Conservation (phyloP, 2,797 vertebrate species). For the Crenichthys baileyi region DNA sequence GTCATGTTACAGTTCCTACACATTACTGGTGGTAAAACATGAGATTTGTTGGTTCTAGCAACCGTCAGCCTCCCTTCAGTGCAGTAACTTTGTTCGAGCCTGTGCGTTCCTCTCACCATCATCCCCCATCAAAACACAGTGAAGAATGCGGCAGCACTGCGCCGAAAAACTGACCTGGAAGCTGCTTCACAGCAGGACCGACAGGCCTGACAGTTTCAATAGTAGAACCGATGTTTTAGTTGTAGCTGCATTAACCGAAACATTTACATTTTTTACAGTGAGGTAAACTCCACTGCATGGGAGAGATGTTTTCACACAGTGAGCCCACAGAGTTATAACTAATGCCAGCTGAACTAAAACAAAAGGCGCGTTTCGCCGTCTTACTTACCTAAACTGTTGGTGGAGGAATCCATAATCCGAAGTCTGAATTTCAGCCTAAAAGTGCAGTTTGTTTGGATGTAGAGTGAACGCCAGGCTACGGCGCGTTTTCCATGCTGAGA, state of each 20-base stretch:
- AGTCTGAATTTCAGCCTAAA: background rate
- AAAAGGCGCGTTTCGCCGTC: background rate
- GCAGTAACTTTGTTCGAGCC: background rate
- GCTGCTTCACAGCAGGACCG: background rate
- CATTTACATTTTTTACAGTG: background rate
- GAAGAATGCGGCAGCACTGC: constrained; percentile 7
- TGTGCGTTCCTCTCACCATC: background rate
- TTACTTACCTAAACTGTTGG: constrained; percentile 83
- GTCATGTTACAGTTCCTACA: constrained; percentile 5
- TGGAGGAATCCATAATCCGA: constrained; percentile 78
- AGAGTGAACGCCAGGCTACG: constrained; percentile 20
- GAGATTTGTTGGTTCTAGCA: background rate
- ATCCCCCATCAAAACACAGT: background rate
- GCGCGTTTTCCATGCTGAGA: constrained; percentile 71
- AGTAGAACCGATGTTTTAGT: too few species aligned
- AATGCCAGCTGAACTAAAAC: background rate
- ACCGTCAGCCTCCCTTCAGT: background rate
- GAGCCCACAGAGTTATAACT: background rate
- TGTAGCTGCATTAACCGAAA: background rate
- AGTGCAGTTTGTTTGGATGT: constrained; percentile 23
- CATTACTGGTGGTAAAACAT: background rate
- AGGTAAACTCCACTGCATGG: background rate
- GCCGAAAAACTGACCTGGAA: background rate
- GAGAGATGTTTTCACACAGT: background rate
- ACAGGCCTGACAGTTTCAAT: background rate